Base-by-base conservation (phyloP, 2,113 vertebrate genomes). In the Cephalopterus ornatus region DNA sequence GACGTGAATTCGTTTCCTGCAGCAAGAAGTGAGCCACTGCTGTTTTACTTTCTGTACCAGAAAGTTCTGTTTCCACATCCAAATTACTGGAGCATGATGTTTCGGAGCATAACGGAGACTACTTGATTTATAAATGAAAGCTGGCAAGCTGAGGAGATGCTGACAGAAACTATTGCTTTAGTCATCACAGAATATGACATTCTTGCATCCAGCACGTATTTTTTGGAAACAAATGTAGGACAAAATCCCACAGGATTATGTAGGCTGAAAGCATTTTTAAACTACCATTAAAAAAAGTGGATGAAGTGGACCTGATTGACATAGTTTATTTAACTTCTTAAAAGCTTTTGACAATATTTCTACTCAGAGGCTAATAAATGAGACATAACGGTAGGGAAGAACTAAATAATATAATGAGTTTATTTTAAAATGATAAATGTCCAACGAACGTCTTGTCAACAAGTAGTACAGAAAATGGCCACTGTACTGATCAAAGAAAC, bases 121-220 rank as follows among this genome's bases (percentile, higher is more conserved):
- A 63, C 63, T 74, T 84, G 80, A 84, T 89, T 89, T 82, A 87
- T 85, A 95, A 97, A 95, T 89, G 93, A 97, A 95, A 95, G 47
- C 70, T 96, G 95, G 93, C 90, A 89, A 89, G 74, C 88, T 68
- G 42, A 92, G 81, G 33, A 94, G 70, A 72, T 67, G 67, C 74
- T 89, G 95, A 96, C 81, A 94, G 92, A 91, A 96, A 85, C 74
- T 63, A 89, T 55, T 94, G 90, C 77, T 96, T 93, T 93, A 96
- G 85, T 94, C 85, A 91, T 71, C 89, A 72, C 0, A 0, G 78
- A 93, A 81, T 82, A 71, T 78, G 88, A 92, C 91, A 88, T 83
- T 88, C 85, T 91, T 86, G 49, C 58, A 96, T 80, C 59, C 53
- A 92, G 50, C 8, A 32, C 24, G 9, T 81, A 89, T 78, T 93